phyloP scores from a whole-genome alignment of 2,113 vertebrate genomes.

The Cinclus mexicanus region DNA sequence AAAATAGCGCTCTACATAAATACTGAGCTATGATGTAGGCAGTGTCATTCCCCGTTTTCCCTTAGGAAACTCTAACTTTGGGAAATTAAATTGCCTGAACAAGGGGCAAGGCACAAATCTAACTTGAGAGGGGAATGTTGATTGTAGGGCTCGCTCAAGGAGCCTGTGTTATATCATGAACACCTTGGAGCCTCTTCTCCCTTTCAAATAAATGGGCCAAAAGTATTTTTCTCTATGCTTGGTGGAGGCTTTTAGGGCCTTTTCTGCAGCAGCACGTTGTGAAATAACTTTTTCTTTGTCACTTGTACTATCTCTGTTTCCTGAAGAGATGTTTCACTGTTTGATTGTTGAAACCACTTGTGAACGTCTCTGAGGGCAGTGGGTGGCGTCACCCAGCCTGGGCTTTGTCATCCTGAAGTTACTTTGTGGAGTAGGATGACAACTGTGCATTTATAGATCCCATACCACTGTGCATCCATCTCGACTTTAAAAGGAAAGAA shows the following conservation, averaged over 20 bases:
- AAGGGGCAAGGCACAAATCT: not conserved
- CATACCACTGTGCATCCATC: not conserved
- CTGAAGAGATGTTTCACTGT: not conserved
- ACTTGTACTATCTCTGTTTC: not conserved
- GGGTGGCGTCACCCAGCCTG: not conserved
- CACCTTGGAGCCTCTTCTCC: not conserved
- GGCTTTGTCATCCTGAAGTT: not conserved
- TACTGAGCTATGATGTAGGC: not conserved
- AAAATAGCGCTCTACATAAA: slow-evolving; percentile 49
- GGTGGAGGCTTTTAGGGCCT: not conserved
- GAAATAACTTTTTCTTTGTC: not conserved
- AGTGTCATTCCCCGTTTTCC: not conserved
- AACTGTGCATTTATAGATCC: not conserved
- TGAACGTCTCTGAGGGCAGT: not conserved
- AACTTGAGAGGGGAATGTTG: rapidly evolving
- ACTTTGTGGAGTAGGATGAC: not conserved
- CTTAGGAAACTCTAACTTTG: not conserved
- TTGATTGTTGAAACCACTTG: not conserved
- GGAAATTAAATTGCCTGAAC: not conserved
- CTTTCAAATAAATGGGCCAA: not conserved
- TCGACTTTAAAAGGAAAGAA: not conserved
- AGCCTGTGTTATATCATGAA: rapidly evolving
- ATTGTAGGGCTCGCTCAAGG: not conserved
- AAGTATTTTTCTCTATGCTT: not conserved
- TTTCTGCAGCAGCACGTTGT: not conserved